Conservation (phyloP, 2,797 vertebrate species). For the Pagetopsis macropterus region DNA sequence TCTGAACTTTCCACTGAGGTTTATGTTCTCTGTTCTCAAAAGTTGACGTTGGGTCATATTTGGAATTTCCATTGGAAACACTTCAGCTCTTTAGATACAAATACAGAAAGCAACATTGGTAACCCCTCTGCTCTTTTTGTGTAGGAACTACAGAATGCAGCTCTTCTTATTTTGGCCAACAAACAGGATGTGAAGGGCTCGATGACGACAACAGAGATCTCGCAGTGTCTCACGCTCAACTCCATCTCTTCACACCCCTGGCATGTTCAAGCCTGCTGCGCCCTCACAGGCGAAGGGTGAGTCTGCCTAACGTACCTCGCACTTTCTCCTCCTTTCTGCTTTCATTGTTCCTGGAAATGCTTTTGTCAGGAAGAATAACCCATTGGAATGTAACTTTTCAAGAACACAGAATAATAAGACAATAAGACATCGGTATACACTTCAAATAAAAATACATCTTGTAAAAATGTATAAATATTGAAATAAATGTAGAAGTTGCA, state of each 20-base stretch:
- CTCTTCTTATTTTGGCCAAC: slow-evolving; percentile 88
- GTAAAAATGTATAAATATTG: too few species aligned
- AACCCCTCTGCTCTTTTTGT: not conserved
- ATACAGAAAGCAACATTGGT: not conserved
- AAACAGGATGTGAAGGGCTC: slow-evolving; percentile 90
- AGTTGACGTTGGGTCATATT: not conserved
- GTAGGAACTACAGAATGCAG: slow-evolving; percentile 86
- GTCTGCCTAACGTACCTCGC: slow-evolving; percentile 39
- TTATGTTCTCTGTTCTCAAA: not conserved
- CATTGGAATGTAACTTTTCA: too few species aligned
- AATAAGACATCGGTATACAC: too few species aligned
- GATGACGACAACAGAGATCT: slow-evolving; percentile 87
- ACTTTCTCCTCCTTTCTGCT: not conserved
- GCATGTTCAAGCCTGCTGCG: slow-evolving; percentile 90
- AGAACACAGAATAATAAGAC: too few species aligned
- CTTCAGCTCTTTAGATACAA: not conserved
- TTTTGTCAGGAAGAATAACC: too few species aligned
- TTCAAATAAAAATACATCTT: too few species aligned
- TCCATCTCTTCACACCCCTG: slow-evolving; percentile 86
- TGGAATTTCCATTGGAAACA: not conserved
- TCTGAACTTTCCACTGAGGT: slow-evolving; percentile 31
- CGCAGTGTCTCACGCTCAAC: slow-evolving; percentile 83
- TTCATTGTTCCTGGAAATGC: not conserved
- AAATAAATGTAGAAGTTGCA: too few species aligned
- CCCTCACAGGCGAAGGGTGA: slow-evolving; percentile 90